These are phyloP conservation scores for Synodontis membranacea DNA, from an alignment of 2,113 vertebrate species.

Conservation along the genomic window DNA sequence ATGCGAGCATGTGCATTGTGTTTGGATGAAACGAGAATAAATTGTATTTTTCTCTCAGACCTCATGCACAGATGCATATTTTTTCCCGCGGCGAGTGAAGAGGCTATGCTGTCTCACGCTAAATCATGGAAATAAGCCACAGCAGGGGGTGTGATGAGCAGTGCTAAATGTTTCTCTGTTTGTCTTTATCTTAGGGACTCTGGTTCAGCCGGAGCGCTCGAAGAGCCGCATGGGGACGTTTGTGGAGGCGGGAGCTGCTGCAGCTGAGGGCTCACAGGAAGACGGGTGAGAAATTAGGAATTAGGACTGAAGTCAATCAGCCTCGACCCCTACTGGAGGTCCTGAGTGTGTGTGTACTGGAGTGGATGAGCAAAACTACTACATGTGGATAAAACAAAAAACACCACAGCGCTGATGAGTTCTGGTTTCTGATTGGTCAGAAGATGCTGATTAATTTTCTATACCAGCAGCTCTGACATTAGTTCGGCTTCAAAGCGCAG, in stretches of 20 bases:
- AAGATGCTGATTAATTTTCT: neutral
- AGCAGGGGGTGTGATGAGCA: neutral
- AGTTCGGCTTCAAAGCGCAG: neutral
- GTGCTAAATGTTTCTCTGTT: slow-evolving; percentile 11
- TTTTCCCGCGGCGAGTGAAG: neutral
- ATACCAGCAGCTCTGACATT: neutral
- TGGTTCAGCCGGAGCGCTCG: slow-evolving; percentile 70
- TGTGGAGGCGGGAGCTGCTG: slow-evolving; percentile 58
- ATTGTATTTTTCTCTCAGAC: neutral
- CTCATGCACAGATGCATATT: neutral
- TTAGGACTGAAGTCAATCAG: neutral
- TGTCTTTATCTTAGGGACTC: slow-evolving; percentile 63
- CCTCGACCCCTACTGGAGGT: neutral
- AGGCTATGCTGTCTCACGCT: neutral
- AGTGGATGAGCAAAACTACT: neutral
- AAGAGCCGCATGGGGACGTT: slow-evolving; percentile 75
- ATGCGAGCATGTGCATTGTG: neutral
- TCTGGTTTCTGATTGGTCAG: neutral
- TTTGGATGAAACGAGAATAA: neutral
- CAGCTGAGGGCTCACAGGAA: slow-evolving; percentile 63
- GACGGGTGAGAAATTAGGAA: slow-evolving; percentile 65
- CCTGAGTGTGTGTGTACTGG: neutral
- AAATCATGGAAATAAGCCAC: slow-evolving; percentile 6
- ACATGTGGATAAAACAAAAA: neutral
- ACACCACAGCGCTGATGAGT: neutral